Evolutionary conservation across 2,888 invertebrate species (phyloP).

Genomic region (Drosophila neonasuta): DNA sequence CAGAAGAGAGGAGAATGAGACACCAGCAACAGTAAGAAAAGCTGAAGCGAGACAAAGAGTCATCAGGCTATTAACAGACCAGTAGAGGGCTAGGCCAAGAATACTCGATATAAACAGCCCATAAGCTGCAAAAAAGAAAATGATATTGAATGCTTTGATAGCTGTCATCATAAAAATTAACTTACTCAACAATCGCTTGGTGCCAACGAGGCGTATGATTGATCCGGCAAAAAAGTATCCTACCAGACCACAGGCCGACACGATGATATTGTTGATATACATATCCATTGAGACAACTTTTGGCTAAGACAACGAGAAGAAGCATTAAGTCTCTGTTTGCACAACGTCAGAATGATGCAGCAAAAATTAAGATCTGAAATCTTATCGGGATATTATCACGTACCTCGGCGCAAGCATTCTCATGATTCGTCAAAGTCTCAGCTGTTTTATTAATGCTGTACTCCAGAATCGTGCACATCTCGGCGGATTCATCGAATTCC

Average conservation of each 20-base stretch:
- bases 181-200: conserved; percentile 84
- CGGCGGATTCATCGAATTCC: conserved; percentile 59
- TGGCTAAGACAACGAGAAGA: conserved; percentile 66
- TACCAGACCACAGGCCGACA: conserved; percentile 85
- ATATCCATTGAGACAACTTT: conserved; percentile 84
- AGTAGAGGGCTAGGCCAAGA: conserved; percentile 84
- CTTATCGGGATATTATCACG: conserved; percentile 38
- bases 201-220: conserved; percentile 84
- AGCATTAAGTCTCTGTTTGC: conserved; percentile 1
- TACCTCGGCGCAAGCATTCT: conserved; percentile 78
- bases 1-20: conserved; percentile 78
- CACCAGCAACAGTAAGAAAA: conserved; percentile 81
- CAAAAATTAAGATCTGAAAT: conserved; percentile 6
- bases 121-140: conserved; percentile 62
- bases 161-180: neutral
- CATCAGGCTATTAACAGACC: conserved; percentile 83
- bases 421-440: conserved; percentile 57
- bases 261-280: conserved; percentile 87
- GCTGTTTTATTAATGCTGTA: conserved; percentile 79
- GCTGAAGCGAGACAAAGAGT: conserved; percentile 84
- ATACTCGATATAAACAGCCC: conserved; percentile 83
- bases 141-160: neutral
- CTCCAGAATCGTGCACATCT: conserved; percentile 79
- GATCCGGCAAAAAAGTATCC: conserved; percentile 85
- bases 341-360: conserved; percentile 25